Percentiles rank a stretch among this genome's conserved stretches.
These are phyloP conservation scores for Notiomystis cincta DNA, from an alignment of 2,113 vertebrate genomes.

Conservation along the genomic window DNA sequence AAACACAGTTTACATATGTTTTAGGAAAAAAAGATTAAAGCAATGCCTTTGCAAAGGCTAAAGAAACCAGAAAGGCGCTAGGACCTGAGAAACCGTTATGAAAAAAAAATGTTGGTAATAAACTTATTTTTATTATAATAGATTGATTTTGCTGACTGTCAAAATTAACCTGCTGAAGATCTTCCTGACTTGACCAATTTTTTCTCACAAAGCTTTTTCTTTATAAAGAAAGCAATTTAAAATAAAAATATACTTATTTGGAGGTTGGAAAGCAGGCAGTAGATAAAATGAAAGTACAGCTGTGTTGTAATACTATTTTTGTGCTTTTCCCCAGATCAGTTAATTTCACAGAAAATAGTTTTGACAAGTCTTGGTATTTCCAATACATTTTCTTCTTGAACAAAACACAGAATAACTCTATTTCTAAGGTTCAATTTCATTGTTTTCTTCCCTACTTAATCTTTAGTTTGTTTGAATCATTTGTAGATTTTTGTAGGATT, in stretches of 20 bases:
- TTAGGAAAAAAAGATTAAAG: neutral
- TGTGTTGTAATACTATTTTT: neutral
- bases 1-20: neutral
- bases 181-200: neutral
- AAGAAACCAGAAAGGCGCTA: neutral
- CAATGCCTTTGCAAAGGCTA: neutral
- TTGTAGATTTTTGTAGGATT: neutral
- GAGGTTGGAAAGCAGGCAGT: neutral
- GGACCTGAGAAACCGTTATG: neutral
- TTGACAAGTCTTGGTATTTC: conserved; percentile 3
- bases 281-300: neutral
- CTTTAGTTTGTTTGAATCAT: neutral
- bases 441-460: neutral
- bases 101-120: neutral
- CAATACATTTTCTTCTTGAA: neutral
- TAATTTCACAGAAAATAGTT: conserved; percentile 28
- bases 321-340: neutral
- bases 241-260: neutral
- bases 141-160: neutral
- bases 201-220: neutral
- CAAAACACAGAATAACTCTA: neutral
- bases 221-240: neutral
- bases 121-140: neutral
- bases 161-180: neutral
- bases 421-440: neutral